Conservation (phyloP, 2,113 vertebrate genomes). For the Ceyx melanurus region DNA sequence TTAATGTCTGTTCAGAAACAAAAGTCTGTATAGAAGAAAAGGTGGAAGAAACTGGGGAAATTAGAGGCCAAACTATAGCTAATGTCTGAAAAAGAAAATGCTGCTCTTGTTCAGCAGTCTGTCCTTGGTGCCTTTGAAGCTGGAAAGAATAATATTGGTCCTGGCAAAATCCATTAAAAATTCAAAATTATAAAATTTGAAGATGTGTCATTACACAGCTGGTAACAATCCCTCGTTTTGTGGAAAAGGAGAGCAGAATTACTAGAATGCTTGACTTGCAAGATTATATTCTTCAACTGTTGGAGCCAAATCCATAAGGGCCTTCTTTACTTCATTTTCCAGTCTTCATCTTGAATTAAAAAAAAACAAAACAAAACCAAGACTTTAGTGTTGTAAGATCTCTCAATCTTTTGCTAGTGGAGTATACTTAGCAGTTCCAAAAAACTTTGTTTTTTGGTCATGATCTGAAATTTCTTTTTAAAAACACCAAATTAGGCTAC, state of each 20-base stretch:
- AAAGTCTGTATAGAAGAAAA: conserved; percentile 61
- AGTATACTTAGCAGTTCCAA: neutral
- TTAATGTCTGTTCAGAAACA: conserved; percentile 70
- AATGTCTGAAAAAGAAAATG: conserved; percentile 8
- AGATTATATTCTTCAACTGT: conserved; percentile 19
- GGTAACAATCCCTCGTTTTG: neutral
- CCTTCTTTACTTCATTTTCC: neutral
- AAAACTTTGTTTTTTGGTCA: neutral
- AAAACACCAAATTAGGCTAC: neutral
- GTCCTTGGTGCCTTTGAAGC: neutral
- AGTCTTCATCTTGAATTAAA: neutral
- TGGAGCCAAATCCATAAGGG: neutral
- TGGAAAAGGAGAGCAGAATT: conserved; percentile 4
- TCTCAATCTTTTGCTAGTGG: neutral
- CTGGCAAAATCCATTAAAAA: conserved; percentile 43
- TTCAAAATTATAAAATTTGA: conserved; percentile 40
- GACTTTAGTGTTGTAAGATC: neutral
- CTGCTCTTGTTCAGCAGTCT: conserved; percentile 33
- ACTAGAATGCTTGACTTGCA: neutral
- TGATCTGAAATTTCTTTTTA: neutral
- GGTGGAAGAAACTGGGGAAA: conserved; percentile 42
- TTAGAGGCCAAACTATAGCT: conserved; percentile 37
- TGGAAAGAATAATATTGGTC: conserved; percentile 46
- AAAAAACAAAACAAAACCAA: neutral
- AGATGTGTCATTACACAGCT: neutral